Conservation (phyloP, 2,113 vertebrate genomes). For the Ciconia maguari region DNA sequence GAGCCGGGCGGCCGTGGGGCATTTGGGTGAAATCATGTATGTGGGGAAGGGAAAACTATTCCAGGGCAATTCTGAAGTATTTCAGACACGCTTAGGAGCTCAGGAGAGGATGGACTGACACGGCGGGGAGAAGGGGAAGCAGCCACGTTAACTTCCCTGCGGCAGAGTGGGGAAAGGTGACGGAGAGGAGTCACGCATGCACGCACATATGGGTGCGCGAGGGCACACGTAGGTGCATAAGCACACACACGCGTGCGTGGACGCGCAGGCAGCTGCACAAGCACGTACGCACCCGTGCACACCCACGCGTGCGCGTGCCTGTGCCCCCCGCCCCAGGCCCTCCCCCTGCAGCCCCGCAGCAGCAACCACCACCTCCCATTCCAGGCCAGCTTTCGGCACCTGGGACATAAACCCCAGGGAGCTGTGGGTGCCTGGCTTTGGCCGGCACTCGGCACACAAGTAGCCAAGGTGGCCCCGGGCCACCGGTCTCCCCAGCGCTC, state of each 20-base stretch:
- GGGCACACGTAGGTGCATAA: neutral
- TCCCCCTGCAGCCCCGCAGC: neutral
- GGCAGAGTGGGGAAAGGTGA: neutral
- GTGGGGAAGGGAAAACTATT: neutral
- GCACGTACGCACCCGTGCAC: neutral
- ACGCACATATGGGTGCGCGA: neutral
- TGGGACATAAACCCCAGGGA: fast-evolving
- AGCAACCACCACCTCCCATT: too few species aligned
- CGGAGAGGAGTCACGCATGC: neutral
- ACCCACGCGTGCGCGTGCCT: fast-evolving
- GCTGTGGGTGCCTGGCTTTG: neutral
- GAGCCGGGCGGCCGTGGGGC: neutral
- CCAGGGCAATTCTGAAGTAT: neutral
- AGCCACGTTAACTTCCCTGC: fast-evolving
- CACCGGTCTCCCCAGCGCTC: fast-evolving
- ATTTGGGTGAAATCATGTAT: neutral
- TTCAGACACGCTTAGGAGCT: neutral
- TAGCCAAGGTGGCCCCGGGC: too few species aligned
- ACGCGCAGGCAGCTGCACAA: neutral
- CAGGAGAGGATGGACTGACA: neutral
- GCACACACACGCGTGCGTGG: fast-evolving
- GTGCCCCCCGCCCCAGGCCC: fast-evolving
- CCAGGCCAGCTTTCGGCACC: neutral
- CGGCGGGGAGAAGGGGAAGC: neutral
- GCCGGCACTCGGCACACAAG: fast-evolving